Base-by-base conservation (phyloP, 2,888 invertebrate genomes). In the Orgyia antiqua region DNA sequence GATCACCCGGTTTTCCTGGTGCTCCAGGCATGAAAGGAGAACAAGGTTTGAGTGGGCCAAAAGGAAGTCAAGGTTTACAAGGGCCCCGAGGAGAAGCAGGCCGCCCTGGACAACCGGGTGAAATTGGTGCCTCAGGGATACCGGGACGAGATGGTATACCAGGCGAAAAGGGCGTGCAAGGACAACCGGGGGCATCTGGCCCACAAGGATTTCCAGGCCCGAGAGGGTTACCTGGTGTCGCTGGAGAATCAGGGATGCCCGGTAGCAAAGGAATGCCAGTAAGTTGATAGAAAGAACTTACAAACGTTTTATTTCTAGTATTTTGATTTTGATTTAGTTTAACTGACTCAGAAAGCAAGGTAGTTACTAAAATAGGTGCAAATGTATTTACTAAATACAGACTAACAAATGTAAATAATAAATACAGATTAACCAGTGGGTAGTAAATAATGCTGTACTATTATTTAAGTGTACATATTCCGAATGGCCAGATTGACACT, bases 1-100 rank as follows among this genome's bases (percentile, higher is more conserved):
- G 96, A 2, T 84, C 94, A 9, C 94, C 95, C 12, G 96, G 96
- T 2, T 94, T 95, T 59, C 93, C 94, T 4, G 96, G 96, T 15
- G 88, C 88, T 41, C 91, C 93, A 12, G 96, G 96, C 2, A 77
- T 90, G 18, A 95, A 95, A 79, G 95, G 95, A 8, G 94, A 95
- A 68, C 89, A 88, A 75, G 95, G 95, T 11, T 58, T 87, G 28
- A 68, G 75, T 33, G 95, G 95, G 0, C 90, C 93, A 0, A 94
- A 94, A 75, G 95, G 95, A 24, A 92, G 92, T 56, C 92, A 92
- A 76, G 95, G 95, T 6, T 76, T 92, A 25, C 94, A 94, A 88
- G 95, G 94, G 1, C 91, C 92, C 0, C 82, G 94, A 62, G 95
- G 94, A 29, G 95, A 95, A 80, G 87, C 92, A 3, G 95, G 95